phyloP scores from a whole-genome alignment of 2,797 vertebrate species.

The Falco novaeseelandiae region DNA sequence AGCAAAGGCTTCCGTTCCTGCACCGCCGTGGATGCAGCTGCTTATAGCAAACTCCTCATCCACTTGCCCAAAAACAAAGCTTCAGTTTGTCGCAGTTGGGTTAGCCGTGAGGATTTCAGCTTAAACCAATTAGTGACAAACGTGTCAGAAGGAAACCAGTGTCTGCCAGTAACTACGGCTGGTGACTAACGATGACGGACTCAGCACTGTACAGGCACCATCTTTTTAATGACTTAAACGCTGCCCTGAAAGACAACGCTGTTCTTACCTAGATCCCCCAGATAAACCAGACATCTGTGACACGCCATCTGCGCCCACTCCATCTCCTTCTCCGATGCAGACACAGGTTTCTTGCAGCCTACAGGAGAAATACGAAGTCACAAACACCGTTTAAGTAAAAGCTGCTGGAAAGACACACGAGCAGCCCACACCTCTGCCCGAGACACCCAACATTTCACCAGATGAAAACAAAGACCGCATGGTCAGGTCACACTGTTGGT shows the following conservation, averaged over 20 bases:
- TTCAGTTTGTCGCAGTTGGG: not conserved
- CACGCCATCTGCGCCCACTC: slow-evolving; percentile 98
- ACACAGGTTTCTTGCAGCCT: slow-evolving; percentile 94
- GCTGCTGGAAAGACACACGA: not conserved
- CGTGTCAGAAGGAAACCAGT: not conserved
- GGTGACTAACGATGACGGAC: not conserved
- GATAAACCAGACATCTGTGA: slow-evolving; percentile 94
- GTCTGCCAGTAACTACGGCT: not conserved
- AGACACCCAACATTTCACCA: rapidly evolving
- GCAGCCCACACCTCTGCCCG: not conserved
- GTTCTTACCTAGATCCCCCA: slow-evolving; percentile 93
- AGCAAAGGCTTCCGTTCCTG: not conserved
- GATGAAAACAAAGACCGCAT: not conserved
- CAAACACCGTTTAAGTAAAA: rapidly evolving
- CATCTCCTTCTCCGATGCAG: slow-evolving; percentile 94
- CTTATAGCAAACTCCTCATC: not conserved
- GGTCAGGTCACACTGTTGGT: not conserved
- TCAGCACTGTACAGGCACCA: not conserved
- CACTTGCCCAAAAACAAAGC: not conserved
- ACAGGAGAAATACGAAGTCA: not conserved
- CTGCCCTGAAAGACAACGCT: not conserved
- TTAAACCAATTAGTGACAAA: not conserved
- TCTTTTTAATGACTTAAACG: not conserved
- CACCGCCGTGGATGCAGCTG: not conserved
- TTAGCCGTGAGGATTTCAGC: not conserved